Base-by-base conservation (phyloP, 2,888 invertebrate species). In the Amphipoea oculea region DNA sequence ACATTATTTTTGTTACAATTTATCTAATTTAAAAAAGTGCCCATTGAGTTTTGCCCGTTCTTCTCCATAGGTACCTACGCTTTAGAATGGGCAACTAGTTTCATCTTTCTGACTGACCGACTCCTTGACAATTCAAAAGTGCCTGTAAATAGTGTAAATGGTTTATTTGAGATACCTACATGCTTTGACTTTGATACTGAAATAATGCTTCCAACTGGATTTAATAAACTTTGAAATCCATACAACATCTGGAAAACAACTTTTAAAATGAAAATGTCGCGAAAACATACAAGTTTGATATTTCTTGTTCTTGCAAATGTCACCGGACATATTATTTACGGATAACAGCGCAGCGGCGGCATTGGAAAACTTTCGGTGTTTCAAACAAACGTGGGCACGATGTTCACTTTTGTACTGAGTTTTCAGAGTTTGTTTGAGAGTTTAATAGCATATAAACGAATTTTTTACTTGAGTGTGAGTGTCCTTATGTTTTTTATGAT, bases 251-350 rank as follows among this genome's bases (percentile, higher is more conserved):
- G 36, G 73, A 51, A 54, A 6, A 14, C 9, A 54, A 45, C 36
- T 60, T 65, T 12, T 54, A 68, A 67, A 70, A 63, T 29, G 23
- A 74, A 71, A 65, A 68, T 23, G 3, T 82, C 63, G 1, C n/a
- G 40, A 73, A 67, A 67, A 29, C 29, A n/a, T 14, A 51, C 40
- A 67, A 87, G 68, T 74, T 69, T 57, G 74, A 77, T 76, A 87
- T 77, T 62, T 78, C 73, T 72, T 29, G 67, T 74, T 76, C 73
- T 81, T 60, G 51, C 66, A 51, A 66, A 84, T 11, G 72, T 77
- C 88, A 87, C 51, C n/a, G 17, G 51, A 73, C 29, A 14, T 74
- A 78, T 84, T 76, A 79, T 84, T 86, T 84, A 73, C 66, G 72
- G 63, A 70, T 74, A 57, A 75, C 76, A 77, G n/a, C 45, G 40